phyloP scores from a whole-genome alignment of 1,140 invertebrate species.

The Drosophila bocqueti region DNA sequence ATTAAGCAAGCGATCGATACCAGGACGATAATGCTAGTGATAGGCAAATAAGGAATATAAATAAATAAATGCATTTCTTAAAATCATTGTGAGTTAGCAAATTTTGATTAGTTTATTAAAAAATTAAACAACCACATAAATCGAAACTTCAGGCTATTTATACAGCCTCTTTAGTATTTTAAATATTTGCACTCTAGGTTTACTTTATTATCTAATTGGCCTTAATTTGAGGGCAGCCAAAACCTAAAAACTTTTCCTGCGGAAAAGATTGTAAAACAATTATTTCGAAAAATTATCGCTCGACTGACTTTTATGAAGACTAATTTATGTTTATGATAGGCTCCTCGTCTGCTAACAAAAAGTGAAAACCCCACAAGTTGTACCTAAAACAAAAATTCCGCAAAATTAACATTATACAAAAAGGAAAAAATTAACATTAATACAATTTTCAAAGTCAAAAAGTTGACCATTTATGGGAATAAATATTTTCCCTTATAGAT shows the following conservation, averaged over 20 bases:
- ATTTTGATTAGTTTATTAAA: too few relatives aligned
- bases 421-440: neutral
- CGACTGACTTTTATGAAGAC: conserved; percentile 17
- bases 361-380: neutral
- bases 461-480: too few relatives aligned
- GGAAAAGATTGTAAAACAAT: conserved; percentile 8
- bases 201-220: neutral
- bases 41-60: neutral
- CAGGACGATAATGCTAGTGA: neutral
- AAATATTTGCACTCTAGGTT: neutral
- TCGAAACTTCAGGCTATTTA: neutral
- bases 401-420: too few relatives aligned
- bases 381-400: neutral
- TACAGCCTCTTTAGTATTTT: too few relatives aligned
- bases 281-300: conserved; percentile 13
- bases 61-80: neutral
- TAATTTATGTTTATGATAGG: conserved; percentile 8
- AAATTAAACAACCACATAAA: too few relatives aligned
- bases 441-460: neutral
- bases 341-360: neutral
- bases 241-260: neutral
- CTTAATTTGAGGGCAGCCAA: neutral
- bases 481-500: too few relatives aligned
- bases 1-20: conserved; percentile 6
- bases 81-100: neutral